Base-by-base conservation (phyloP, 2,888 invertebrate genomes). In the Cephus pygmeus region DNA sequence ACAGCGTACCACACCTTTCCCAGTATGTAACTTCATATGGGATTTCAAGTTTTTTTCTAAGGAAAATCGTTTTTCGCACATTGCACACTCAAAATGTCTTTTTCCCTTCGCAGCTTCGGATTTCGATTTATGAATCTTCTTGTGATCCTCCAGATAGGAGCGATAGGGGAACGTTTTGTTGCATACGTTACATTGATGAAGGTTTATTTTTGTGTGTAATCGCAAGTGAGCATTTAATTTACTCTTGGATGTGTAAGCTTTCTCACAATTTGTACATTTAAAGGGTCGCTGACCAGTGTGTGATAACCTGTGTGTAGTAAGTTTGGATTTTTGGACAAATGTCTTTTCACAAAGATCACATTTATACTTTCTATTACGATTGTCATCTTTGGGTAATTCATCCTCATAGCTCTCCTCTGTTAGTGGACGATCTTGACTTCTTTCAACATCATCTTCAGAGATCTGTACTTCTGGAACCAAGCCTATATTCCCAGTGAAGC, bases 131-230 rank as follows among this genome's bases (percentile, higher is more conserved):
- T 92, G 92, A 6, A 87, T 87, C 76, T 90, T 91, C 75, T 85
- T 75, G 71, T 92, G 92, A 33, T 92, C 91, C 71, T 86, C 87
- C 30, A 92, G 82, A 74, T 91, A 91, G 0, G 91, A 92, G 0
- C 91, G 92, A 83, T 91, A 92, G 0, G 91, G 82, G 81, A 92
- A 92, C 69, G 87, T 86, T 80, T 92, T 92, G 30, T 91, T 87
- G 80, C 92, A 92, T 12, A 91, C 81, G 56, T 86, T 86, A 76
- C 92, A 92, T 4, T 86, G 88, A 80, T 92, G 89, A 40, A 91
- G 83, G 75, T 91, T 88, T 3, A 86, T 88, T 79, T 85, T 85
- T 0, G 91, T 90, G 76, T 91, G 91, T 9, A 91, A 75, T 77
- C 90, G 86, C 73, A 86, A 80, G 56, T 91, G 91, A 12, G 91